Conservation (phyloP, 23 tunicate species). For the Clavelina lepadiformis region DNA sequence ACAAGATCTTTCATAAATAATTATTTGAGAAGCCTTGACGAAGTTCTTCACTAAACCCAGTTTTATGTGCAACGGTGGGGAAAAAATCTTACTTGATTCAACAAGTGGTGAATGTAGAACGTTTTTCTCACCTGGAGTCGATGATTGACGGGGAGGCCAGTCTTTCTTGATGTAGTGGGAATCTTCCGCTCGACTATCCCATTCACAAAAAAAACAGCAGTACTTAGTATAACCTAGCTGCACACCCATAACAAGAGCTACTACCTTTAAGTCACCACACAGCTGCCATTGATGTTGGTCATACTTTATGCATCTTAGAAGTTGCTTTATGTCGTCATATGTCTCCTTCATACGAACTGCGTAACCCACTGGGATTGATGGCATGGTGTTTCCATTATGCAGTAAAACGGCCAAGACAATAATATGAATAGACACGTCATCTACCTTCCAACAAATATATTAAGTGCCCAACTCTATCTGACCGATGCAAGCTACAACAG, state of each 20-base stretch:
- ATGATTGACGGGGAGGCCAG: slow-evolving; percentile 42
- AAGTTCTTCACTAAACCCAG: slow-evolving; percentile 29
- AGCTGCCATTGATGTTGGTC: slow-evolving; percentile 36
- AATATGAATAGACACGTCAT: too few species aligned
- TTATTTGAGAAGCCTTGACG: too few species aligned
- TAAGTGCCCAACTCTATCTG: too few species aligned
- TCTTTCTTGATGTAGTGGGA: slow-evolving; percentile 23
- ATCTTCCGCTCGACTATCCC: slow-evolving; percentile 34
- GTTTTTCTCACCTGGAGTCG: slow-evolving; percentile 26
- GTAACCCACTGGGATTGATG: slow-evolving; percentile 36
- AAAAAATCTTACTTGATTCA: slow-evolving; percentile 14
- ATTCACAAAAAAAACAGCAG: slow-evolving; percentile 23
- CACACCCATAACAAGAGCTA: slow-evolving; percentile 32
- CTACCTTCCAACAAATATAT: too few species aligned
- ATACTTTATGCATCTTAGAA: slow-evolving; percentile 23
- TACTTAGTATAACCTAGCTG: slow-evolving; percentile 29
- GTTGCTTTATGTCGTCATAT: slow-evolving; percentile 28
- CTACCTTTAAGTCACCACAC: slow-evolving; percentile 39
- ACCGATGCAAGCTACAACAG: too few species aligned
- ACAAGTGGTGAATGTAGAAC: slow-evolving; percentile 33
- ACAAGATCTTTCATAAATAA: too few species aligned
- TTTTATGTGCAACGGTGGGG: slow-evolving; percentile 30
- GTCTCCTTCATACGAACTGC: slow-evolving; percentile 32
- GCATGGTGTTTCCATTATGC: slow-evolving; percentile 45
- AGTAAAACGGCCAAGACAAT: slow-evolving; percentile 31